Conservation (phyloP, 2,888 invertebrate genomes). For the Encarsia formosa region DNA sequence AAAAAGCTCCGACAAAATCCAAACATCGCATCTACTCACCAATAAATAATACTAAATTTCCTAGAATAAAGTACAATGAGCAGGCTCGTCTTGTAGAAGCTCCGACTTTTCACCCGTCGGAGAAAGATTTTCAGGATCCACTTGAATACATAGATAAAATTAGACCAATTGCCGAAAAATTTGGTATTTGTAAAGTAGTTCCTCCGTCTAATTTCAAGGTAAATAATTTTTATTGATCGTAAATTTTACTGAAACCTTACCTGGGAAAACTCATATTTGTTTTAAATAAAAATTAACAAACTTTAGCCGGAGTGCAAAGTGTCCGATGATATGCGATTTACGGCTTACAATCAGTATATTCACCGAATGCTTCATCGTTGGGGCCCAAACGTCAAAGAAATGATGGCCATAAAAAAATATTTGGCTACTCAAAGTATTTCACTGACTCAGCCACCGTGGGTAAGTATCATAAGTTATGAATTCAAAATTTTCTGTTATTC, state of each 20-base stretch:
- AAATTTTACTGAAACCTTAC: neutral
- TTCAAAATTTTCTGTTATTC: neutral
- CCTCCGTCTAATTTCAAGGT: constrained; percentile 74
- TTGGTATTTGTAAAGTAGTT: constrained; percentile 83
- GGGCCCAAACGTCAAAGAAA: constrained; percentile 82
- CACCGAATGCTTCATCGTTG: constrained; percentile 82
- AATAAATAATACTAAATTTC: constrained; percentile 40
- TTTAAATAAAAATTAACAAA: neutral
- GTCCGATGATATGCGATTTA: constrained; percentile 80
- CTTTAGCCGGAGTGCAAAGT: constrained; percentile 72
- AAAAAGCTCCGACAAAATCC: constrained; percentile 32
- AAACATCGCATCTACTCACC: constrained; percentile 35
- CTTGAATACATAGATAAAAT: constrained; percentile 80
- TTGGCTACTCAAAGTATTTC: constrained; percentile 72
- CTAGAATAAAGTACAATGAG: constrained; percentile 34
- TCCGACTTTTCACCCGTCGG: constrained; percentile 75
- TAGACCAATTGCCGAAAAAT: constrained; percentile 69
- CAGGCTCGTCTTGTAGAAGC: constrained; percentile 65
- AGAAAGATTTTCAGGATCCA: constrained; percentile 81
- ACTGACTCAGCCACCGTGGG: constrained; percentile 73
- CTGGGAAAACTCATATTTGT: neutral
- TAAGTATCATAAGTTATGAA: constrained; percentile 44
- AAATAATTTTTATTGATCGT: constrained; percentile 12
- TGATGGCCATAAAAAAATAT: constrained; percentile 80
- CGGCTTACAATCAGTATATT: constrained; percentile 84